Evolutionary conservation across 2,113 vertebrate species (phyloP).

Genomic region (Serinus canaria): DNA sequence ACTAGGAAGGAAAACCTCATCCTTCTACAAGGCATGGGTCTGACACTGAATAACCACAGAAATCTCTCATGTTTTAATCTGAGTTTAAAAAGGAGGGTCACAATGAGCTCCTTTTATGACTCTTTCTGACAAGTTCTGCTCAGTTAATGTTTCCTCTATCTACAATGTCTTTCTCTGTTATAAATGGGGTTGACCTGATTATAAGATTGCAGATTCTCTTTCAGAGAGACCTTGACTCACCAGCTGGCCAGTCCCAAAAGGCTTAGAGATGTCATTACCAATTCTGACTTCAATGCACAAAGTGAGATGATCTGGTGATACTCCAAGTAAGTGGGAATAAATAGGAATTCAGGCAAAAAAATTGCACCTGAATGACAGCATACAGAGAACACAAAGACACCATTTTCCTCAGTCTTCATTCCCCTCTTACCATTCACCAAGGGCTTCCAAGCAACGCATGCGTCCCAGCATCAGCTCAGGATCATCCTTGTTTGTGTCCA

Average conservation of each 20-base stretch:
- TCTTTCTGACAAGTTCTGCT: background rate
- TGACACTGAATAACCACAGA: background rate
- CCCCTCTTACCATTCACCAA: slow-evolving; percentile 91
- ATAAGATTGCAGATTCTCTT: background rate
- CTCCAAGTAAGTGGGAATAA: background rate
- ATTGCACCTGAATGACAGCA: background rate
- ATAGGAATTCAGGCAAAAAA: background rate
- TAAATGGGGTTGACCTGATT: background rate
- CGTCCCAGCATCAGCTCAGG: slow-evolving; percentile 94
- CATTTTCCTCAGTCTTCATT: background rate
- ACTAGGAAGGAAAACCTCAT: background rate
- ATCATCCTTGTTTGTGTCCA: slow-evolving; percentile 97
- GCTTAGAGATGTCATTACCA: background rate
- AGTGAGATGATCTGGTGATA: background rate
- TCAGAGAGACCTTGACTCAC: background rate
- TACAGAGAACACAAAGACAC: background rate
- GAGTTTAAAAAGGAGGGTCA: background rate
- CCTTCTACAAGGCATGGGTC: background rate
- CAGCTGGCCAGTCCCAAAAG: background rate
- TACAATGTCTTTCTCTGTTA: background rate
- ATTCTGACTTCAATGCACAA: background rate
- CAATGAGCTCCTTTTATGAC: background rate
- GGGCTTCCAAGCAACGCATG: slow-evolving; percentile 96
- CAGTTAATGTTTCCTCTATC: background rate
- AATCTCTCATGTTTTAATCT: background rate